Base-by-base conservation (phyloP, 2,797 vertebrate genomes). In the Kryptopterus vitreolus region DNA sequence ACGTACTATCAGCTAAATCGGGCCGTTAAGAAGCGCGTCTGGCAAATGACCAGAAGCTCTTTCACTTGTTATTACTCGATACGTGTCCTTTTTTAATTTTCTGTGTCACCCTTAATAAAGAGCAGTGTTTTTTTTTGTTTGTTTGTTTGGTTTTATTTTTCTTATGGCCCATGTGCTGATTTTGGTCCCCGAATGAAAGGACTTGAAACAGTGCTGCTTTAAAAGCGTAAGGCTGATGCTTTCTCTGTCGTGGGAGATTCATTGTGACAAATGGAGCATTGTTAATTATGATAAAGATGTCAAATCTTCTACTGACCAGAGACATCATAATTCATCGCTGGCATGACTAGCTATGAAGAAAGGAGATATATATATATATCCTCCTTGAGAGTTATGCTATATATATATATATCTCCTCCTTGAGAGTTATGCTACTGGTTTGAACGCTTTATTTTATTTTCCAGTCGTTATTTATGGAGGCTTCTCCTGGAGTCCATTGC, bases 291-390 rank as follows among this genome's bases (percentile, higher is more conserved):
- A 62, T 66, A n/a, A 24, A 52, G 29, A 26, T 55, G 13, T 66
- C 66, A 43, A 66, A 77, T 77, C 48, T 55, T 53, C 13, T 20
- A 77, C n/a, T 22, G 50, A 55, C 35, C 59, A 29, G 61, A 59
- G 26, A 68, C 6, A 9, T 18, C 63, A 48, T 78, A 65, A 78
- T 68, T 78, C 76, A 78, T 78, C 69, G 29, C 63, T 78, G 52
- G 63, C 76, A 29, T 7, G 52, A 58, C 33, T 18, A 29, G 57
- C 53, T 46, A 68, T 35, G 29, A 77, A 38, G 38, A 48, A 66
- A 77, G 75, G n/a, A n/a, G n/a, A n/a, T n/a, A n/a, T 43, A 7
- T 43, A 43, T 43, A 29, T 31, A 12, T 71, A 4, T 48, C 48
- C 13, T 46, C 13, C 53, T 43, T 53, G 16, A 69, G 76, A 57